A percentile compares a stretch with the other conserved stretches of the same genome.
These are phyloP conservation scores for Helicoverpa armigera DNA, from an alignment of 1,140 invertebrate genomes.

Conservation along the genomic window DNA sequence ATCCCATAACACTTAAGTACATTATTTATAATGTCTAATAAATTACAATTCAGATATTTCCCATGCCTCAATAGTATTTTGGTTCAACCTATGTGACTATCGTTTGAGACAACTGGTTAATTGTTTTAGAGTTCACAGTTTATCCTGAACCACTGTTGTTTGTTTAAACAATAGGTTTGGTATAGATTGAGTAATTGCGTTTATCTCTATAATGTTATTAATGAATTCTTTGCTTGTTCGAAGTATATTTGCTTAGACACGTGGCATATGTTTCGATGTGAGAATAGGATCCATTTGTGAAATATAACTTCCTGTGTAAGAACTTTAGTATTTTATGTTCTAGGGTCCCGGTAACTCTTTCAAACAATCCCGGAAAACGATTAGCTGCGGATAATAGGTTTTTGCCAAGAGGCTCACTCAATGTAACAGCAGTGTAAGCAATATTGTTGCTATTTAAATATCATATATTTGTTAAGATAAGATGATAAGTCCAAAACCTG, in stretches of 20 bases:
- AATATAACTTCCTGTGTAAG: too few species aligned
- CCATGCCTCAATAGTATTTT: constrained; percentile 34
- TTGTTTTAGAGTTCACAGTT: constrained; percentile 27
- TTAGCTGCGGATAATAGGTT: too few species aligned
- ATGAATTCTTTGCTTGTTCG: neutral
- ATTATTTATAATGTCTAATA: neutral
- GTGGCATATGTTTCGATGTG: neutral
- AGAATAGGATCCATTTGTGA: too few species aligned
- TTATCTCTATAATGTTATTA: neutral
- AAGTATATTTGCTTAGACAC: neutral
- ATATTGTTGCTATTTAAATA: too few species aligned
- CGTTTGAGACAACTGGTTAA: neutral
- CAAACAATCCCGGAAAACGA: too few species aligned
- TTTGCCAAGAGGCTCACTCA: too few species aligned
- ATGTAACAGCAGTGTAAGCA: too few species aligned
- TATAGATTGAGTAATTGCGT: neutral
- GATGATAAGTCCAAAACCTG: too few species aligned
- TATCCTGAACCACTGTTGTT: neutral
- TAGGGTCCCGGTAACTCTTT: too few species aligned
- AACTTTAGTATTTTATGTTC: too few species aligned
- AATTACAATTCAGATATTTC: constrained; percentile 12
- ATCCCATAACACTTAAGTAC: neutral
- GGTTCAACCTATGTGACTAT: neutral
- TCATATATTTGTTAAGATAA: too few species aligned
- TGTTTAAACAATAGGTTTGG: constrained; percentile 22